Percentiles rank a stretch among this genome's conserved stretches.
Conservation (phyloP, 2,113 vertebrate genomes). For the Oceanites oceanicus region DNA sequence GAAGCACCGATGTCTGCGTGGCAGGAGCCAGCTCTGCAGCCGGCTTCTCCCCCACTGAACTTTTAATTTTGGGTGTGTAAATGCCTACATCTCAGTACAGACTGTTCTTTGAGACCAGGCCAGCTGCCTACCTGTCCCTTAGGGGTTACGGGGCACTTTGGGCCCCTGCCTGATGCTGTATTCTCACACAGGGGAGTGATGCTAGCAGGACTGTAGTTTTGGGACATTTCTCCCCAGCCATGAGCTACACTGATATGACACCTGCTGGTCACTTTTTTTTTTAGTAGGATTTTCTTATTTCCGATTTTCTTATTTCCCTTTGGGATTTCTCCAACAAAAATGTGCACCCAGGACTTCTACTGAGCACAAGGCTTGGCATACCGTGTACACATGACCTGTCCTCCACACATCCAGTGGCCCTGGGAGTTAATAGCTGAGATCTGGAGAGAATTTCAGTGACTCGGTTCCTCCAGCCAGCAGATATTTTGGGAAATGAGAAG, state of each 20-base stretch:
- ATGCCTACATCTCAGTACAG: neutral
- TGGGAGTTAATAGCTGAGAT: neutral
- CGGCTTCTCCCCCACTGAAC: neutral
- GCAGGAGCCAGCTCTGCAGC: neutral
- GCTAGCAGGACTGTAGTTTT: neutral
- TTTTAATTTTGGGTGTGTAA: neutral
- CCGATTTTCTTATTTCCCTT: neutral
- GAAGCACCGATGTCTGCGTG: fast-evolving
- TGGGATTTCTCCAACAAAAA: neutral
- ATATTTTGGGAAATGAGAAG: neutral
- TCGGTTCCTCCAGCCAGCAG: neutral
- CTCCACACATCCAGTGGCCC: neutral
- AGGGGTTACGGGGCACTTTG: neutral
- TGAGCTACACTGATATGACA: neutral
- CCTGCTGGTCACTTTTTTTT: neutral
- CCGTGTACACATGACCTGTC: fast-evolving
- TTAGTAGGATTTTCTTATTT: neutral
- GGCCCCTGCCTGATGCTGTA: neutral
- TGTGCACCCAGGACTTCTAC: neutral
- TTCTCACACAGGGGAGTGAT: neutral
- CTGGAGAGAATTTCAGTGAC: neutral
- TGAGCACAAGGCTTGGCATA: neutral
- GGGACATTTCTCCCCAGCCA: neutral
- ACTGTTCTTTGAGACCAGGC: neutral
- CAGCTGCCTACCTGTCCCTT: neutral